Percentiles rank a stretch among this genome's conserved stretches.
phyloP scores from a whole-genome alignment of 2,888 invertebrate species.

The Mimumesa dahlbomi region DNA sequence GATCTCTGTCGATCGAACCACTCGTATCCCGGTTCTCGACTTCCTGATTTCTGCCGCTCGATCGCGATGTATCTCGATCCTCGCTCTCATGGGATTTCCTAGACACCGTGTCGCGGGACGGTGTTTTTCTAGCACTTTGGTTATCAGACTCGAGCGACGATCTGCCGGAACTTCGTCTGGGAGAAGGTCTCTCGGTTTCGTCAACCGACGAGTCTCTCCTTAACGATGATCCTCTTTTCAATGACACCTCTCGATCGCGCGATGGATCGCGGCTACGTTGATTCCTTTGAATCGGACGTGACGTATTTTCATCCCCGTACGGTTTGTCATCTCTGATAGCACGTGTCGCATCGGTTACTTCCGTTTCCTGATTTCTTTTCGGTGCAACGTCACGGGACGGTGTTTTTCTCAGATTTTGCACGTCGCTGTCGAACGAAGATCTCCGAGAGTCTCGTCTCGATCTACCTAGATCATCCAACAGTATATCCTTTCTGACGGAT shows the following conservation, averaged over 20 bases:
- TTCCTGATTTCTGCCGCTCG: constrained; percentile 18
- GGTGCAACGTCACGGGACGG: constrained; percentile 50
- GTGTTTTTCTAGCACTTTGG: constrained; percentile 29
- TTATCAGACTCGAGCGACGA: constrained; percentile 47
- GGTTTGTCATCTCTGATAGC: not conserved
- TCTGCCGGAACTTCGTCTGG: constrained; percentile 28
- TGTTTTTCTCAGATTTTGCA: constrained; percentile 34
- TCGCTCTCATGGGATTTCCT: constrained; percentile 17
- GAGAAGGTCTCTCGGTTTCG: constrained; percentile 34
- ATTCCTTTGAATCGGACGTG: constrained; percentile 19
- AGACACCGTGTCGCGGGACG: constrained; percentile 28
- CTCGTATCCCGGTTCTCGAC: constrained; percentile 2
- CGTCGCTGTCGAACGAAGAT: constrained; percentile 61
- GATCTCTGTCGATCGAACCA: constrained; percentile 15
- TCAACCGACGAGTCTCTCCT: constrained; percentile 32
- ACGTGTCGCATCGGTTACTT: constrained; percentile 2
- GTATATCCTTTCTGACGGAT: constrained; percentile 46
- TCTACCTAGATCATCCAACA: constrained; percentile 39
- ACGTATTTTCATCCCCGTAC: not conserved
- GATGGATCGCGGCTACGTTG: constrained; percentile 35
- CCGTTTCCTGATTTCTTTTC: constrained; percentile 12
- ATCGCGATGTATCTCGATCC: not conserved
- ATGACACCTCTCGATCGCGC: constrained; percentile 27
- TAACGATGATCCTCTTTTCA: constrained; percentile 12
- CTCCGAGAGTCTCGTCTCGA: constrained; percentile 47